These are phyloP conservation scores for Euphysa ruthae DNA, from an alignment of 30 jellyfish, hydroid and myxozoan species.

Conservation along the genomic window DNA sequence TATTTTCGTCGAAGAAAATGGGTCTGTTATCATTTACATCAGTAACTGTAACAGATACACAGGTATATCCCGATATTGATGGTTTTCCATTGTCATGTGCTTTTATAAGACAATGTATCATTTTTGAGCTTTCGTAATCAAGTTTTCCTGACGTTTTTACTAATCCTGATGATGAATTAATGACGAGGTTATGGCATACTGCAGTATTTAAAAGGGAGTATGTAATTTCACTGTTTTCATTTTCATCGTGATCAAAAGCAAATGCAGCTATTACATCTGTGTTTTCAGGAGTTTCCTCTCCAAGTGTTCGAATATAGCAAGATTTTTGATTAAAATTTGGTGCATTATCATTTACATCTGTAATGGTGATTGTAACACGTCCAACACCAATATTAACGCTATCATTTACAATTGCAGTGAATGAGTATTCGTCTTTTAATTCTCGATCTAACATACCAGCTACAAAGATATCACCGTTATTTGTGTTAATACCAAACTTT, in stretches of 20 bases:
- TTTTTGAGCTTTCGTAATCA: slow-evolving; percentile 42
- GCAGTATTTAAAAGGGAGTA: slow-evolving; percentile 44
- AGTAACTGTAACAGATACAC: slow-evolving; percentile 19
- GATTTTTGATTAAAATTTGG: slow-evolving; percentile 43
- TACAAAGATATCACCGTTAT: slow-evolving; percentile 46
- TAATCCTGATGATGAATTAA: slow-evolving; percentile 58
- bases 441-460: slow-evolving; percentile 54
- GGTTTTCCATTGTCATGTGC: slow-evolving; percentile 25
- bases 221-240: slow-evolving; percentile 51
- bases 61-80: slow-evolving; percentile 31
- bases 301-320: slow-evolving; percentile 23
- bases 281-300: slow-evolving; percentile 40
- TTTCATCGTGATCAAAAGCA: slow-evolving; percentile 66
- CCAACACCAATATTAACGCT: slow-evolving; percentile 59
- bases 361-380: slow-evolving; percentile 30
- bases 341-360: slow-evolving; percentile 77
- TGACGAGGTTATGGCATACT: not conserved
- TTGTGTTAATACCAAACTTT: slow-evolving; percentile 12
- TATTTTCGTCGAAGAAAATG: slow-evolving; percentile 7
- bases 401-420: slow-evolving; percentile 42
- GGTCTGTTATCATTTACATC: slow-evolving; percentile 75
- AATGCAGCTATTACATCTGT: slow-evolving; percentile 24
- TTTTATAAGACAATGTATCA: slow-evolving; percentile 23
- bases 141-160: slow-evolving; percentile 34
- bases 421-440: slow-evolving; percentile 15